A percentile compares a stretch with the other conserved stretches of the same genome.
Conservation (phyloP, 2,797 vertebrate genomes). For the Tympanoctomys barrerae region DNA sequence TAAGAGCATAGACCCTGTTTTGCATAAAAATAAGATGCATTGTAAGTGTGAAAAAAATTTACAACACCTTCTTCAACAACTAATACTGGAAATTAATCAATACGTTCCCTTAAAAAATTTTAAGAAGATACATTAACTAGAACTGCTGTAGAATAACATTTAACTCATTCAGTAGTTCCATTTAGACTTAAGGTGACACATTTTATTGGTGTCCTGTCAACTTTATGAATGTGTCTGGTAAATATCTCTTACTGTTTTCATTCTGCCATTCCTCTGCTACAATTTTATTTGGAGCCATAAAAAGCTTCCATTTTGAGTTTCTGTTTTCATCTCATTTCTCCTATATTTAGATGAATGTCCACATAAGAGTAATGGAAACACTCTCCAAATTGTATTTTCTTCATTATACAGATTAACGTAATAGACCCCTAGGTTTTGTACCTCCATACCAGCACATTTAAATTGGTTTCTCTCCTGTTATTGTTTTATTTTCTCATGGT, state of each 20-base stretch:
- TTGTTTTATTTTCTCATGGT: not conserved
- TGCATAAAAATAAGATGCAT: not conserved
- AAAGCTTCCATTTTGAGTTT: not conserved
- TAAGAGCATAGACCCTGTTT: not conserved
- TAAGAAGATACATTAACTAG: not conserved
- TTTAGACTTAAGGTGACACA: not conserved
- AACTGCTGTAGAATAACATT: not conserved
- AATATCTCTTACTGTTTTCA: not conserved
- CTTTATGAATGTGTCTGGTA: not conserved
- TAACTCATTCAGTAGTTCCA: not conserved
- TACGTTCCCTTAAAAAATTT: not conserved
- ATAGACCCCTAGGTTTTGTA: not conserved
- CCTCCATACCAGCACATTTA: not conserved
- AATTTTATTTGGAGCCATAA: not conserved
- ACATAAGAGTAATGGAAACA: not conserved
- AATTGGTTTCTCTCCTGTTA: not conserved
- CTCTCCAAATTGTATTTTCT: not conserved
- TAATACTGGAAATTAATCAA: not conserved
- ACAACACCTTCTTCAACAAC: not conserved
- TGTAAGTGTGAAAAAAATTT: not conserved
- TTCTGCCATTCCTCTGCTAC: not conserved
- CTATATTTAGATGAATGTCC: not conserved
- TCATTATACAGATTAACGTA: not conserved
- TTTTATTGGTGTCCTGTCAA: not conserved
- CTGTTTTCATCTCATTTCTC: not conserved